Evolutionary conservation across 2,888 invertebrate genomes (phyloP).

Genomic region (Ommatoiulus sabulosus): DNA sequence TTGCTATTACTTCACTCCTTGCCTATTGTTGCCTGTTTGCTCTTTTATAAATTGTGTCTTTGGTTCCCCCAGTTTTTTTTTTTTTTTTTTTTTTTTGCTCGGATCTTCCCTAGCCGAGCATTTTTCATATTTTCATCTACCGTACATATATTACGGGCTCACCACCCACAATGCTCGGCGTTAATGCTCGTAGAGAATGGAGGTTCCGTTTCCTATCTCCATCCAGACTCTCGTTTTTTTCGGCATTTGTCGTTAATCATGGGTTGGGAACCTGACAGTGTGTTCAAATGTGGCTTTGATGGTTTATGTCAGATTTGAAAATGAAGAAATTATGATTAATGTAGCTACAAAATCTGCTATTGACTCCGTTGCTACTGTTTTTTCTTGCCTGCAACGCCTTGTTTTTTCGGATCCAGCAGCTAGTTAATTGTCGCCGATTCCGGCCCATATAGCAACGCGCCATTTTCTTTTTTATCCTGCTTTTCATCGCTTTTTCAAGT

Average conservation of each 20-base stretch:
- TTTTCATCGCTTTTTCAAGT: neutral
- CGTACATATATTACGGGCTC: neutral
- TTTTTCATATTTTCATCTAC: neutral
- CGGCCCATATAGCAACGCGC: neutral
- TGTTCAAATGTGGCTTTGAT: conserved; percentile 11
- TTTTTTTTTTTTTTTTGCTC: neutral
- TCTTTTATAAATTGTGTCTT: neutral
- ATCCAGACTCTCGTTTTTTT: neutral
- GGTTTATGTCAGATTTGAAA: conserved; percentile 51
- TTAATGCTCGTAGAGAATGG: neutral
- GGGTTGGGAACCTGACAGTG: conserved; percentile 19
- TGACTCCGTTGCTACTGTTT: conserved; percentile 23
- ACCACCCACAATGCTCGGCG: conserved; percentile 1
- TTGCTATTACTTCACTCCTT: neutral
- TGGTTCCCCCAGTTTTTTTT: too few species aligned
- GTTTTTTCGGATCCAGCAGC: conserved; percentile 10
- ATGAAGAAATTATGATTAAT: conserved; percentile 57
- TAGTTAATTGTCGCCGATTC: neutral
- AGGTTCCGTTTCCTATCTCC: conserved; percentile 1
- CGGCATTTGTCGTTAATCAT: neutral
- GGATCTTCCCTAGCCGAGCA: neutral
- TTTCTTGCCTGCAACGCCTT: neutral
- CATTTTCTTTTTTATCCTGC: neutral
- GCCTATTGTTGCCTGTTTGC: neutral
- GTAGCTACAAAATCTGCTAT: conserved; percentile 45